phyloP scores from a whole-genome alignment of 30 jellyfish, hydroid and myxozoan genomes.

The Hydractinia echinata region DNA sequence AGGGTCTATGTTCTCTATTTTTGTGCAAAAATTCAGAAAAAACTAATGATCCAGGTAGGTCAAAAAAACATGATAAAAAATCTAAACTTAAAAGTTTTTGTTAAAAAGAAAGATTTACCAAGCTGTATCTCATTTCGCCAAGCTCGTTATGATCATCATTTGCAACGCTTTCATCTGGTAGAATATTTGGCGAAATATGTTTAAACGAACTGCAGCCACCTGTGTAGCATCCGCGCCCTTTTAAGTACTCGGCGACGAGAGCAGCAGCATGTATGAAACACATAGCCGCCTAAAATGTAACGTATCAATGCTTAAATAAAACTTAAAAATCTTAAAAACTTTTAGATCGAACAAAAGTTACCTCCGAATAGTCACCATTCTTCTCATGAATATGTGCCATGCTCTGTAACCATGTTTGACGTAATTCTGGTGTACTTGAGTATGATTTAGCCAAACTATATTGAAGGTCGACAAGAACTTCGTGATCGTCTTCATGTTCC shows the following conservation, averaged over 20 bases:
- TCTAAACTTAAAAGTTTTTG: neutral
- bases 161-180: conserved; percentile 94
- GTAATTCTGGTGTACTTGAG: conserved; percentile 97
- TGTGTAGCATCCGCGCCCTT: conserved; percentile 64
- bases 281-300: conserved; percentile 92
- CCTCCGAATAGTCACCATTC: conserved; percentile 92
- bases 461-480: conserved; percentile 85
- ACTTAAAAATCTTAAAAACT: too few species aligned
- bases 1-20: too few species aligned
- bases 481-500: conserved; percentile 97
- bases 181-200: conserved; percentile 83
- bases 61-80: neutral
- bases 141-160: conserved; percentile 84
- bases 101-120: conserved; percentile 24
- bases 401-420: conserved; percentile 97
- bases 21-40: too few species aligned
- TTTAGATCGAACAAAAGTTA: conserved; percentile 5
- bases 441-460: conserved; percentile 96
- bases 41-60: neutral
- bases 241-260: conserved; percentile 80
- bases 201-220: conserved; percentile 80
- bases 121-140: conserved; percentile 67
- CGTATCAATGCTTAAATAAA: too few species aligned
- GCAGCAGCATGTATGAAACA: conserved; percentile 98
- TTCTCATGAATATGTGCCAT: conserved; percentile 94